Evolutionary conservation across 30 jellyfish, hydroid and myxozoan genomes (phyloP), one percentile per base, ranked within the genome.

Genomic region (Nemopilema nomurai): DNA sequence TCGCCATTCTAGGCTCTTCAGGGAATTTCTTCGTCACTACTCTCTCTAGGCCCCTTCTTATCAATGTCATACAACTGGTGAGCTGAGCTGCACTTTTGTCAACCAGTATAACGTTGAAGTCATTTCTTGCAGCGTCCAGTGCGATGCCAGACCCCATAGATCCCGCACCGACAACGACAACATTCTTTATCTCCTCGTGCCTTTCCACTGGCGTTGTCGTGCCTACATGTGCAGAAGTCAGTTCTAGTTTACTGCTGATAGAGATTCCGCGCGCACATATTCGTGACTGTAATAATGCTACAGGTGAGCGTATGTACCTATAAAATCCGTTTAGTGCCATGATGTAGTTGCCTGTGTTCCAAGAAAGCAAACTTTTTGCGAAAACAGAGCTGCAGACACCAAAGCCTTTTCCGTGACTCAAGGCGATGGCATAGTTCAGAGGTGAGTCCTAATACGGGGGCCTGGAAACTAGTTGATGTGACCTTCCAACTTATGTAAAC

Each of bases 111-210:
- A 92, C 98, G 51, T 81, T 82, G 70, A 92, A 92, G 75, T 87
- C 92, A 65, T 85, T 92, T 73, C 91, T 89, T 0, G 98, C 98
- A 9, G 92, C 89, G 16, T 74, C 90, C 77, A 85, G 82, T 6
- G 98, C 98, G 18, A 92, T 87, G 0, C 98, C 98, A 49, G 98
- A 77, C 16, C 98, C 98, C 98, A 92, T 92, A 9, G 88, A 73
- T 9, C 98, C 98, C 24, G 95, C 98, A 19, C 98, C 98, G 20
- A 92, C 91, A 21, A 92, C 90, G 27, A 93, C 91, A 86, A 92
- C 94, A 24, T 81, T 87, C 28, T 69, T 70, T 62, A 91, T 89
- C 71, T 80, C 85, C 30, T 83, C 92, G 49, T 81, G 73, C 1
- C 90, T 62, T 32, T 69, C 90, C 22, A 81, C 90, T 22, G 83